Percentiles rank a stretch among this genome's conserved stretches.
phyloP scores from a whole-genome alignment of 2,113 vertebrate species.

The Deroptyus accipitrinus region DNA sequence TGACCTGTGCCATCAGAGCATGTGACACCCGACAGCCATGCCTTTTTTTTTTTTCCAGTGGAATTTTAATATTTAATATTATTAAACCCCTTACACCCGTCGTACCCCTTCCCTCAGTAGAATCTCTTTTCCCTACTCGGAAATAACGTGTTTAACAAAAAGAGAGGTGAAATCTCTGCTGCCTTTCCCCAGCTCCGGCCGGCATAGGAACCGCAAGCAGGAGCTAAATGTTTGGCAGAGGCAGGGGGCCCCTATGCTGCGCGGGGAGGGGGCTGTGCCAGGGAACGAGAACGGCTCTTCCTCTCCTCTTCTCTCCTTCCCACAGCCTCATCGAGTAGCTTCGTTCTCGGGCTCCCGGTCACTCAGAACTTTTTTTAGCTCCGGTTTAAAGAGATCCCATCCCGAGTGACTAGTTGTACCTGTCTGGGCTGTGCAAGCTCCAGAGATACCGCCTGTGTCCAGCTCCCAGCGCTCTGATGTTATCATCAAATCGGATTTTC shows the following conservation, averaged over 20 bases:
- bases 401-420: constrained; percentile 20
- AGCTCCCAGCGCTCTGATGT: constrained; percentile 29
- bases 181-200: neutral
- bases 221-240: constrained; percentile 28
- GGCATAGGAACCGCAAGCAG: neutral
- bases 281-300: neutral
- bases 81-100: neutral
- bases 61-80: neutral
- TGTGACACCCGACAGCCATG: constrained; percentile 8
- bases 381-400: neutral
- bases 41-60: neutral
- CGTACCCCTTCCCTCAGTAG: neutral
- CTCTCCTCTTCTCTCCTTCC: neutral
- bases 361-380: neutral
- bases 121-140: neutral
- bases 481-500: constrained; percentile 53
- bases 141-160: neutral
- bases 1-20: constrained; percentile 38
- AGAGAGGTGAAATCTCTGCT: neutral
- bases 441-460: neutral
- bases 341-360: neutral
- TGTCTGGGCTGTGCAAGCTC: constrained; percentile 3
- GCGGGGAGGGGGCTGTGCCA: constrained; percentile 26
- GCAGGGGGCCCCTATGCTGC: constrained; percentile 3
- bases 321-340: neutral